Evolutionary conservation across 2,888 invertebrate genomes (phyloP), one percentile per base, ranked within the genome.

Genomic region (Meta bourneti): DNA sequence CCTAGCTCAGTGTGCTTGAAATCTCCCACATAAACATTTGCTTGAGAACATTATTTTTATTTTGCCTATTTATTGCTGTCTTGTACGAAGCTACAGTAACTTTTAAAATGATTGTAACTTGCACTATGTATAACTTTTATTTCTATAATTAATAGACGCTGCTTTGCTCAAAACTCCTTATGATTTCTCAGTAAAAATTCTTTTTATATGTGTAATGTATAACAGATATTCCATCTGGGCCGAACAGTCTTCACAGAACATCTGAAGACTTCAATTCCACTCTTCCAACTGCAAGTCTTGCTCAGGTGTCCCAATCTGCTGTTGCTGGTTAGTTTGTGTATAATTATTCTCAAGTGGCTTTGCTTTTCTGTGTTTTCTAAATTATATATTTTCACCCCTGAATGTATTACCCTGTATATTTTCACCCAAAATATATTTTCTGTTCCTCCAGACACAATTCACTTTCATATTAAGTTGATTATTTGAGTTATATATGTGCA

Each of bases 241-340:
- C 85, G 69, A 90, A 90, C 84, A 83, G 82, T 83, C 87, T 91
- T 74, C 91, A 91, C 48, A 52, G 91, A 72, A 83, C 91, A 74
- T 83, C 87, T 78, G 91, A 91, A 91, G 91, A 91, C 78, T 87
- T 71, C 87, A 88, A 69, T 83, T 91, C 91, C 72, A 69, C 87
- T 88, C 82, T 91, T 61, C 91, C 87, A 49, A 48, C 86, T 48
- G 72, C 83, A 61, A 87, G 72, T 83, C 52, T 83, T 79, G 34
- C 77, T 87, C 90, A 90, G 72, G 61, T 61, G 61, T 78, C 87
- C 69, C 83, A 82, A 61, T 83, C 87, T 78, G 54, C 91, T 86
- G 70, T 77, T 78, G 61, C 85, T 52, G 86, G 90, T 91, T 20
- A 71, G 81, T 91, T 61, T 89, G 19, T 61, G 20, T 19, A 20